phyloP scores from a whole-genome alignment of 35 echinoderm and acorn worm genomes.

The Diadema setosum region DNA sequence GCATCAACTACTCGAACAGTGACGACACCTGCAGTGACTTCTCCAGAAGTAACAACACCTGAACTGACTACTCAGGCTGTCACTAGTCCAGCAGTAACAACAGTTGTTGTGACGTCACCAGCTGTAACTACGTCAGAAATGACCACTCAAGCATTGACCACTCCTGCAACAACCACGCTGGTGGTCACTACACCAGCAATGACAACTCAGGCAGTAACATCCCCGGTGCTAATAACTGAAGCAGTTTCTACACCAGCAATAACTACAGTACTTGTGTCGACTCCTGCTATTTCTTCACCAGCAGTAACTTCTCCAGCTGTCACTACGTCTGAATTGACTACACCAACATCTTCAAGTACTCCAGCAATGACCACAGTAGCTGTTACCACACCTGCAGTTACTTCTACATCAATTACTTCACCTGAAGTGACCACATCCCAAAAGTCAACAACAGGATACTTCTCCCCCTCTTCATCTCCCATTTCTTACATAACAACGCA shows the following conservation, averaged over 20 bases:
- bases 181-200: neutral
- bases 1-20: neutral
- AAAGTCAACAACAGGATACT: neutral
- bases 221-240: neutral
- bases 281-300: neutral
- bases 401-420: neutral
- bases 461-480: too few relatives aligned
- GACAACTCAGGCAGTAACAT: neutral
- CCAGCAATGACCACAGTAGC: neutral
- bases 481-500: too few relatives aligned
- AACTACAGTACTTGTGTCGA: neutral
- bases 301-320: constrained; percentile 1
- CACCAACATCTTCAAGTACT: too few relatives aligned
- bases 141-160: neutral
- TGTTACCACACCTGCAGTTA: neutral
- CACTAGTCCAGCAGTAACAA: neutral
- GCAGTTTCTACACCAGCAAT: constrained; percentile 17
- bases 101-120: neutral
- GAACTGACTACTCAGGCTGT: neutral
- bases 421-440: neutral
- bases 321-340: neutral
- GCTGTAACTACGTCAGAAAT: neutral
- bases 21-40: neutral
- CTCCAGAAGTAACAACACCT: neutral
- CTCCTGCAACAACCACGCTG: constrained; percentile 8